Evolutionary conservation across 2,113 vertebrate species (phyloP).

Genomic region (Gnathonemus longibarbis): DNA sequence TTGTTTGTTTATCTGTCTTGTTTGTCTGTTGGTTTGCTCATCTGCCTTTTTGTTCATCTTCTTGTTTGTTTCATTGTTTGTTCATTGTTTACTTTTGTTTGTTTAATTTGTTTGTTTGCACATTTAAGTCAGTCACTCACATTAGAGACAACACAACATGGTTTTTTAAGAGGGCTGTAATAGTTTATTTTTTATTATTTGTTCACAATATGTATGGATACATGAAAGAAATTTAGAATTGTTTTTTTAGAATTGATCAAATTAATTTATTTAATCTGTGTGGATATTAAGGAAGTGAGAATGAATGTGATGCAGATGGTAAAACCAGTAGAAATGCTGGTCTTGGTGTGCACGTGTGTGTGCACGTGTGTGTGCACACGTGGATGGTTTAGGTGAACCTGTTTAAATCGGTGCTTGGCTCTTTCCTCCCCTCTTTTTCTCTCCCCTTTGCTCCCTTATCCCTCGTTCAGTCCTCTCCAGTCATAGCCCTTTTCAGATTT

Average conservation of each 20-base stretch:
- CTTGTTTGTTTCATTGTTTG: neutral
- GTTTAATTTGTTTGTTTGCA: neutral
- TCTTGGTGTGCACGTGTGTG: neutral
- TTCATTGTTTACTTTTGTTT: neutral
- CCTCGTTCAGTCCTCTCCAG: neutral
- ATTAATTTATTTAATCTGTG: neutral
- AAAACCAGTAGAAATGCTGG: neutral
- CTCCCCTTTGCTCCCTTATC: neutral
- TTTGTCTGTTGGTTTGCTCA: neutral
- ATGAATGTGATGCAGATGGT: neutral
- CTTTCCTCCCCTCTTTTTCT: constrained; percentile 2
- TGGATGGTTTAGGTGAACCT: neutral
- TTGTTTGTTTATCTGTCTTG: neutral
- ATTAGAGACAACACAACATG: neutral
- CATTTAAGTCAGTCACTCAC: neutral
- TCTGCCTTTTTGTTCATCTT: neutral
- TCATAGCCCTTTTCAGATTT: neutral
- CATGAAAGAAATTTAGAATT: neutral
- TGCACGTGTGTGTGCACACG: neutral
- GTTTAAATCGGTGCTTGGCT: neutral
- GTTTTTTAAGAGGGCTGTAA: neutral
- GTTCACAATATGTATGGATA: neutral
- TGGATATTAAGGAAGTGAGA: neutral
- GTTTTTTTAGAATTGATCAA: neutral
- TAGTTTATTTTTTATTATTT: neutral